A percentile compares a stretch with the other conserved stretches of the same genome.
Conservation (phyloP, 2,888 invertebrate genomes). For the Drosophila monieri region DNA sequence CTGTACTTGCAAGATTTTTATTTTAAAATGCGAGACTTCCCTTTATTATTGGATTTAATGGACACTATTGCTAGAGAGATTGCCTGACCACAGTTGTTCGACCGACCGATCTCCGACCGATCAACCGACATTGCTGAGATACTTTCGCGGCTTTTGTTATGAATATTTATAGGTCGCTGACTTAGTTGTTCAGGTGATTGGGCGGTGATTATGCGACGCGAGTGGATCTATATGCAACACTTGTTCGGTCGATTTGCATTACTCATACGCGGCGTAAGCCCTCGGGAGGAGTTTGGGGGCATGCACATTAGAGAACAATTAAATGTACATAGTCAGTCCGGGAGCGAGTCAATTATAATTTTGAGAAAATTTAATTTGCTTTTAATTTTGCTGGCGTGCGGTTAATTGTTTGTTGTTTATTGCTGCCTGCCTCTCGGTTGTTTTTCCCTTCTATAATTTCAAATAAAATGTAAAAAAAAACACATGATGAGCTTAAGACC, state of each 20-base stretch:
- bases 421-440: neutral
- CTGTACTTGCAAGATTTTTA: neutral
- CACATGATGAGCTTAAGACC: neutral
- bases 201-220: constrained; percentile 22
- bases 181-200: constrained; percentile 33
- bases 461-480: constrained; percentile 1
- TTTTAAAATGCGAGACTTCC: neutral
- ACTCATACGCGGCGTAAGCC: constrained; percentile 58
- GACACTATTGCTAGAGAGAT: neutral
- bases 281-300: constrained; percentile 8
- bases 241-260: constrained; percentile 44
- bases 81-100: constrained; percentile 16
- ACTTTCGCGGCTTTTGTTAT: constrained; percentile 29
- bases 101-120: constrained; percentile 13
- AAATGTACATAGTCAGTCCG: constrained; percentile 53
- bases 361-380: constrained; percentile 48
- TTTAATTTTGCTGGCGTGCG: constrained; percentile 53
- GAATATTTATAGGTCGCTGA: constrained; percentile 44
- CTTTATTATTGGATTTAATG: neutral
- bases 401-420: constrained; percentile 52
- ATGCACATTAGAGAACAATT: constrained; percentile 54
- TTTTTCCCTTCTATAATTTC: constrained; percentile 19
- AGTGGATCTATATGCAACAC: constrained; percentile 40
- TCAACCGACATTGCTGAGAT: constrained; percentile 24
- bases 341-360: constrained; percentile 48